Conservation (phyloP, 1,140 invertebrate species). For the Homarus americanus region DNA sequence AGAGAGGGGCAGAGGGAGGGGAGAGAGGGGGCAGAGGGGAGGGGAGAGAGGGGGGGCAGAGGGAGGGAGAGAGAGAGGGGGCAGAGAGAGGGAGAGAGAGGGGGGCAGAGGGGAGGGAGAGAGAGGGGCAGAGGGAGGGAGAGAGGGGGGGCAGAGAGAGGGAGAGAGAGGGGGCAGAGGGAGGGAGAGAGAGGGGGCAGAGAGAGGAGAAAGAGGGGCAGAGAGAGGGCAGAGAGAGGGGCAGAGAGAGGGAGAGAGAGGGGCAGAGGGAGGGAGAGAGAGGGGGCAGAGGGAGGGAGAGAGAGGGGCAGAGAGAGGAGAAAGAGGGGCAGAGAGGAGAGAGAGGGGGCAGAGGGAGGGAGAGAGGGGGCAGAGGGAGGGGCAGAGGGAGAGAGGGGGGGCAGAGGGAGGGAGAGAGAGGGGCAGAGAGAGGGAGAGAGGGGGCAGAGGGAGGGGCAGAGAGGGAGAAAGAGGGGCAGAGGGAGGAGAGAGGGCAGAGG, state of each 20-base stretch:
- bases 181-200: not conserved
- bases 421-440: not conserved
- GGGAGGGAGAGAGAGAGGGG: not conserved
- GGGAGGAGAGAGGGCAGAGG: not conserved
- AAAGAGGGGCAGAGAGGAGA: no score
- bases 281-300: no score
- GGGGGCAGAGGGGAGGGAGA: not conserved
- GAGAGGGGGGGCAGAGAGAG: not conserved
- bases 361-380: not conserved
- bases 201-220: not conserved
- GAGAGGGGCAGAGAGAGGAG: no score
- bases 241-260: not conserved
- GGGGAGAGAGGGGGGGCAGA: not conserved
- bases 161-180: not conserved
- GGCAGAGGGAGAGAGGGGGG: not conserved
- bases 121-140: not conserved
- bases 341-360: not conserved
- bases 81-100: not conserved
- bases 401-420: not conserved
- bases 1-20: constrained; percentile 1
- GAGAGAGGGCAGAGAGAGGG: not conserved
- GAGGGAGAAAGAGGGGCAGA: not conserved
- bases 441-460: not conserved
- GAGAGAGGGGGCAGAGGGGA: not conserved
- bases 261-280: not conserved